Evolutionary conservation across 2,888 invertebrate genomes (phyloP).

Genomic region (Ormyrus nitidulus): DNA sequence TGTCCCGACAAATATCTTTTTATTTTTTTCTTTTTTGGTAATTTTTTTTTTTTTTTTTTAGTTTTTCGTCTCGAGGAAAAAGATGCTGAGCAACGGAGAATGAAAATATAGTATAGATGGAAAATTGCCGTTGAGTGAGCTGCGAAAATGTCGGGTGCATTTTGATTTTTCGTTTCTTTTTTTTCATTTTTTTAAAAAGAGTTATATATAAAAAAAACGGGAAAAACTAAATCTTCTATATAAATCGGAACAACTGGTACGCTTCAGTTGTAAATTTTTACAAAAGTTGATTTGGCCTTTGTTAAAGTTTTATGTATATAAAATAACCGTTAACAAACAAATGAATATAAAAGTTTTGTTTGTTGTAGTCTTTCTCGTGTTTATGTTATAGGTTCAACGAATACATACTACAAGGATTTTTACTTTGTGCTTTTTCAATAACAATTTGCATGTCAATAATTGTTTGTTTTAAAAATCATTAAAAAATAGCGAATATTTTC

Average conservation of each 20-base stretch:
- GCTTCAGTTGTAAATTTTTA: slow-evolving; percentile 48
- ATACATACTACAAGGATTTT: slow-evolving; percentile 19
- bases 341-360: slow-evolving; percentile 37
- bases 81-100: slow-evolving; percentile 9
- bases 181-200: neutral
- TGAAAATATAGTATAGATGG: neutral
- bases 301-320: slow-evolving; percentile 42
- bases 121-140: slow-evolving; percentile 54
- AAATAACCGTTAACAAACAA: slow-evolving; percentile 50
- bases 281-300: slow-evolving; percentile 51
- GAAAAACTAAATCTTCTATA: slow-evolving; percentile 11
- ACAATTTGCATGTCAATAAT: slow-evolving; percentile 34
- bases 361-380: slow-evolving; percentile 23
- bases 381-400: slow-evolving; percentile 26
- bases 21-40: neutral
- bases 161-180: slow-evolving; percentile 17
- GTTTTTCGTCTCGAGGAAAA: slow-evolving; percentile 8
- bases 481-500: slow-evolving; percentile 15
- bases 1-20: slow-evolving; percentile 18
- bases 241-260: slow-evolving; percentile 12
- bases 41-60: slow-evolving; percentile 1
- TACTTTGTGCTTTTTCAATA: slow-evolving; percentile 46
- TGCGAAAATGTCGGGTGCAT: slow-evolving; percentile 17
- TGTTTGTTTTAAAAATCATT: slow-evolving; percentile 15
- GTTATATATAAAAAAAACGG: slow-evolving; percentile 29